Conservation (phyloP, 2,797 vertebrate genomes). For the Poecilia gillii region DNA sequence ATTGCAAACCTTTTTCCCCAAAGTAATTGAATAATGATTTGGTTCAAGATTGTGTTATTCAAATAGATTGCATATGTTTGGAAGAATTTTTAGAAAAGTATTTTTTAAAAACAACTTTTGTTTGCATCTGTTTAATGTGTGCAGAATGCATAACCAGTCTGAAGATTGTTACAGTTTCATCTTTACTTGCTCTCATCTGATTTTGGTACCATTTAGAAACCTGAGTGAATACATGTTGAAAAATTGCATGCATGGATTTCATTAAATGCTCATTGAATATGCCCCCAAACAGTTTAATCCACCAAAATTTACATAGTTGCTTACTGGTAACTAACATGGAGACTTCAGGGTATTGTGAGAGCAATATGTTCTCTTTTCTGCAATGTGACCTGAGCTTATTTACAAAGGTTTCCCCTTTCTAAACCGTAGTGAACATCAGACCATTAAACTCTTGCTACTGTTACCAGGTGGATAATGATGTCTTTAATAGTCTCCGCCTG, state of each 20-base stretch:
- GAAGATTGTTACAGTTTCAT: background rate
- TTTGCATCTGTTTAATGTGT: background rate
- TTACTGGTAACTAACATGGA: background rate
- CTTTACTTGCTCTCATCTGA: background rate
- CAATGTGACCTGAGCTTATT: background rate
- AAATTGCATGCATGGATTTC: background rate
- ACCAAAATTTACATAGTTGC: background rate
- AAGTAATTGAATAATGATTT: background rate
- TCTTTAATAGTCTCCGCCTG: conserved; percentile 30
- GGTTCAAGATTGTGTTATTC: background rate
- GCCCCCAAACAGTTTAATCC: background rate
- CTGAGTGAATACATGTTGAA: background rate
- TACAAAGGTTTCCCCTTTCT: background rate
- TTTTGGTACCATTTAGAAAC: background rate
- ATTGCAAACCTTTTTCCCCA: background rate
- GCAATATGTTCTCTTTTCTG: background rate
- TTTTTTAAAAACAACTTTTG: background rate
- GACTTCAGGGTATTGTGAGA: background rate
- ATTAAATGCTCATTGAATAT: background rate
- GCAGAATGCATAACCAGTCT: background rate
- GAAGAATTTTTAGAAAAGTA: too few relatives aligned
- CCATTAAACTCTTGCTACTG: conserved; percentile 1
- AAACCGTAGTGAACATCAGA: background rate
- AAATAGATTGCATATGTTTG: background rate
- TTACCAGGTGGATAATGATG: conserved; percentile 35